These are phyloP conservation scores for Spicauda simplicius DNA, from an alignment of 2,888 invertebrate genomes.

Conservation along the genomic window DNA sequence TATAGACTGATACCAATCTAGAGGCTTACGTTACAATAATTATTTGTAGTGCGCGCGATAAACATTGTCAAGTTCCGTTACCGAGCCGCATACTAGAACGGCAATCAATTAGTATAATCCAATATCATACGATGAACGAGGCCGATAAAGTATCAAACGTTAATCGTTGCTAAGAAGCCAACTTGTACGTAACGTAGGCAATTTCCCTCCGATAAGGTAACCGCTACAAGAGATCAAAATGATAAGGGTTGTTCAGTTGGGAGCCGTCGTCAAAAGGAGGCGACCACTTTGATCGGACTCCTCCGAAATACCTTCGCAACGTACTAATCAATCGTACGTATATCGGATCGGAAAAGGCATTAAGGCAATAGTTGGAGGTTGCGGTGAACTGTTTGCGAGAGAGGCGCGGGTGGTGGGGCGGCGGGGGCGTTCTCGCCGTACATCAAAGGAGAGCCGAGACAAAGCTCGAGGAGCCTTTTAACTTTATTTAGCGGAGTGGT, in stretches of 20 bases:
- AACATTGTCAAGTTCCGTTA: slow-evolving; percentile 9
- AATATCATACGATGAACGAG: slow-evolving; percentile 16
- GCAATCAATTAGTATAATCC: slow-evolving; percentile 26
- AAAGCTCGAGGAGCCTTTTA: slow-evolving; percentile 84
- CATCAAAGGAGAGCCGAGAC: slow-evolving; percentile 83
- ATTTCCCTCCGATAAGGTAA: slow-evolving; percentile 24
- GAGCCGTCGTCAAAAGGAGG: slow-evolving; percentile 63
- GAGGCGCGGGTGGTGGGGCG: slow-evolving; percentile 44
- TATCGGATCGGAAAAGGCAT: slow-evolving; percentile 78
- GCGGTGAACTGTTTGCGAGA: slow-evolving; percentile 80
- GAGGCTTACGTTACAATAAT: neutral
- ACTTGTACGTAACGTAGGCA: slow-evolving; percentile 15
- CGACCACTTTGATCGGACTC: slow-evolving; percentile 72
- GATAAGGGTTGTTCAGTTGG: slow-evolving; percentile 63
- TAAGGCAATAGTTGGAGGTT: slow-evolving; percentile 82
- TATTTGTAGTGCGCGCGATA: neutral
- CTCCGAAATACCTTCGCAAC: slow-evolving; percentile 73
- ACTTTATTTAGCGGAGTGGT: slow-evolving; percentile 85
- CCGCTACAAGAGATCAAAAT: slow-evolving; percentile 52
- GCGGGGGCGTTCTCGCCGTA: slow-evolving; percentile 56
- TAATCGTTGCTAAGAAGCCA: slow-evolving; percentile 21
- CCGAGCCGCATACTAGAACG: slow-evolving; percentile 15
- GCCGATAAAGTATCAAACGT: slow-evolving; percentile 22
- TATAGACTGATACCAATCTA: neutral
- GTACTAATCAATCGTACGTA: slow-evolving; percentile 78